These are phyloP conservation scores for Drosophila tropicalis DNA, from an alignment of 1,140 invertebrate species.

Conservation along the genomic window DNA sequence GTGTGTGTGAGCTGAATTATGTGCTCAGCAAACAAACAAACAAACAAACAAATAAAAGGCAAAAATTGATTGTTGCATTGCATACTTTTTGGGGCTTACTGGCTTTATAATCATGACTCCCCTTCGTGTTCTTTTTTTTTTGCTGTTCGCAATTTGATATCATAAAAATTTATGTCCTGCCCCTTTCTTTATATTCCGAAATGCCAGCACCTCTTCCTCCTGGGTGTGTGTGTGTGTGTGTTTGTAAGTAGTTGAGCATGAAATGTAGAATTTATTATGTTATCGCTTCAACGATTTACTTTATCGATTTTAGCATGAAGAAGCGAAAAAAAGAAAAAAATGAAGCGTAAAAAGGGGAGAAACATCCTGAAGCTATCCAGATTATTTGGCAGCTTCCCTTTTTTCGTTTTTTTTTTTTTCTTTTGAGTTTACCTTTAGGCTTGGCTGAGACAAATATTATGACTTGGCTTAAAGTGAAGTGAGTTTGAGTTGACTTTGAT, in stretches of 20 bases:
- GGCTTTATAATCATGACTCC: conserved; percentile 43
- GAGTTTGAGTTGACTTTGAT: conserved; percentile 59
- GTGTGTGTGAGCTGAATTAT: conserved; percentile 64
- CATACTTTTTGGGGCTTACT: conserved; percentile 42
- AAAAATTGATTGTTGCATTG: conserved; percentile 79
- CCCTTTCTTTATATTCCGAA: conserved; percentile 28
- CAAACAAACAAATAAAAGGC: conserved; percentile 66
- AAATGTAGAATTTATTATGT: conserved; percentile 81
- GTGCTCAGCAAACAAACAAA: conserved; percentile 65
- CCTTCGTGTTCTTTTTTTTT: neutral
- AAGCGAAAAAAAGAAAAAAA: conserved; percentile 18
- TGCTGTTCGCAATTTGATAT: conserved; percentile 68
- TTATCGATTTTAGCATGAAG: conserved; percentile 78
- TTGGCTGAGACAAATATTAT: conserved; percentile 69
- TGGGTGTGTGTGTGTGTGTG: conserved; percentile 17
- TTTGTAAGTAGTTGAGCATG: conserved; percentile 70
- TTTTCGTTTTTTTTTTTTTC: conserved; percentile 56
- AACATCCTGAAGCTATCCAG: conserved; percentile 55
- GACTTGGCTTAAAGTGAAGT: conserved; percentile 76
- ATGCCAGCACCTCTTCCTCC: conserved; percentile 5
- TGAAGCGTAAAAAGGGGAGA: too few relatives aligned
- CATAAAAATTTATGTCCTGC: conserved; percentile 71
- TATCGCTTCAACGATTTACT: conserved; percentile 80
- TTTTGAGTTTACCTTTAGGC: conserved; percentile 46
- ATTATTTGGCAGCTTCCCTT: conserved; percentile 64